phyloP scores from a whole-genome alignment of 2,113 vertebrate genomes.

The Festucalex cinctus region DNA sequence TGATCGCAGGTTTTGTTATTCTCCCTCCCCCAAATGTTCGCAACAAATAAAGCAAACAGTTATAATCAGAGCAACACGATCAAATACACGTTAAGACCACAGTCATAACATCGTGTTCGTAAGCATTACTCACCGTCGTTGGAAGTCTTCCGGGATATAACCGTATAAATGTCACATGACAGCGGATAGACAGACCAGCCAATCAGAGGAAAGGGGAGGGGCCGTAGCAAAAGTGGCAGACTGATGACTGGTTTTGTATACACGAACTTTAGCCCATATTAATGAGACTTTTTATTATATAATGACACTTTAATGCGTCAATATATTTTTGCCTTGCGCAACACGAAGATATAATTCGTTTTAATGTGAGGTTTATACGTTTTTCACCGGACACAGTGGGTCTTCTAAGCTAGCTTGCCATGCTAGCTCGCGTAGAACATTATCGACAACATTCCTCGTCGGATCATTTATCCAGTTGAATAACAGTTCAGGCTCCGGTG shows the following conservation, averaged over 20 bases:
- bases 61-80: not conserved
- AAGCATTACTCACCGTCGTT: slow-evolving; percentile 32
- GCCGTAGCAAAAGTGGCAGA: not conserved
- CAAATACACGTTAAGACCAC: not conserved
- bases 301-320: not conserved
- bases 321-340: not conserved
- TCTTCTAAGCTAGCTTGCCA: slow-evolving; percentile 35
- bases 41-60: not conserved
- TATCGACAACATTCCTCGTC: slow-evolving; percentile 18
- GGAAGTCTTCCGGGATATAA: slow-evolving; percentile 31
- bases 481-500: not conserved
- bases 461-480: slow-evolving; percentile 1
- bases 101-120: not conserved
- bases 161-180: slow-evolving; percentile 37
- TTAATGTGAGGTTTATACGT: not conserved
- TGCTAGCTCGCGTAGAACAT: slow-evolving; percentile 34
- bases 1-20: not conserved
- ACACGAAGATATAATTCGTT: not conserved
- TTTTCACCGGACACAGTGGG: not conserved
- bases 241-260: slow-evolving; percentile 9
- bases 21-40: not conserved
- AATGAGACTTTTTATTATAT: not conserved
- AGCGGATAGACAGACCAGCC: slow-evolving; percentile 8
- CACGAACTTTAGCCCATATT: not conserved
- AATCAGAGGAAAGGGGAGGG: slow-evolving; percentile 32